phyloP scores from a whole-genome alignment of 2,888 invertebrate species.

The Archips xylosteana region DNA sequence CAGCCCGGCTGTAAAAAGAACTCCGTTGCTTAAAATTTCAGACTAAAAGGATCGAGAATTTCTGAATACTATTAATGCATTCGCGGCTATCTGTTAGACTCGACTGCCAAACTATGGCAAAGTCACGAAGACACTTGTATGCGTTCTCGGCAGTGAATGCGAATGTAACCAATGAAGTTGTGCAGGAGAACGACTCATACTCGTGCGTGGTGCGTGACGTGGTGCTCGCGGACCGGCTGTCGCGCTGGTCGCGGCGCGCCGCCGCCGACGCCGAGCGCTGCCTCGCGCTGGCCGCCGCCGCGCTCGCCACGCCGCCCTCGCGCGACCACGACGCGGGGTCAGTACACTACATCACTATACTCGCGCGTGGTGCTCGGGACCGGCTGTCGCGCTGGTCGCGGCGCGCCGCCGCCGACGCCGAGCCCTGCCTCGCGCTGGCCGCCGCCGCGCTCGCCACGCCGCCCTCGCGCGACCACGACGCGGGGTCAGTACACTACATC shows the following conservation, averaged over 20 bases:
- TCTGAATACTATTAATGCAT: too few species aligned
- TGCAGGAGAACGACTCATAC: conserved; percentile 76
- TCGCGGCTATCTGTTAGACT: too few species aligned
- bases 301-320: conserved; percentile 62
- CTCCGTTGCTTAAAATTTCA: too few species aligned
- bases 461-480: conserved; percentile 63
- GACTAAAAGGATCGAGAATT: too few species aligned
- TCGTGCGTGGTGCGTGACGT: conserved; percentile 79
- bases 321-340: conserved; percentile 69
- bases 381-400: conserved; percentile 78
- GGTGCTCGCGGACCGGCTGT: conserved; percentile 75
- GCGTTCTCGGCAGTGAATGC: too few species aligned
- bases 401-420: conserved; percentile 73
- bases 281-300: conserved; percentile 78
- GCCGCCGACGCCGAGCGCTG: conserved; percentile 79
- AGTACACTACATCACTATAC: neutral
- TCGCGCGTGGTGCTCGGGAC: conserved; percentile 68
- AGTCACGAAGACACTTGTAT: too few species aligned
- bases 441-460: conserved; percentile 74
- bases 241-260: conserved; percentile 75
- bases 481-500: conserved; percentile 53
- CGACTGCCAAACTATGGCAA: too few species aligned
- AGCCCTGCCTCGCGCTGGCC: conserved; percentile 78
- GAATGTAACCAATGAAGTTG: neutral
- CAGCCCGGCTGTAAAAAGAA: too few species aligned